phyloP scores from a whole-genome alignment of 2,888 invertebrate species.

The Mythimna pallens region DNA sequence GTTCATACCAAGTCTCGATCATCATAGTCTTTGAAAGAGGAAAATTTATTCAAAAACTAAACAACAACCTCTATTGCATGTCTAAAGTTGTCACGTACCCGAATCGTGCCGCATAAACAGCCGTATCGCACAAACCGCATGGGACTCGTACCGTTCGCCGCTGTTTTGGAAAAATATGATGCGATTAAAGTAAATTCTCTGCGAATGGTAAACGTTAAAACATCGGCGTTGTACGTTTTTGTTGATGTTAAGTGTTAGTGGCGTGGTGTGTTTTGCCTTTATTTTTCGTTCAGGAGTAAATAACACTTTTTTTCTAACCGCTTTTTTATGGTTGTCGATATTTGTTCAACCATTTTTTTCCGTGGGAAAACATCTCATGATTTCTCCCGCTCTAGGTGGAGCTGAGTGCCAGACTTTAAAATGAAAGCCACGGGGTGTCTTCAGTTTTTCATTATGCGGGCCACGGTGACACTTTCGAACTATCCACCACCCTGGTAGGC shows the following conservation, averaged over 20 bases:
- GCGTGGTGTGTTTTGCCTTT: slow-evolving; percentile 10
- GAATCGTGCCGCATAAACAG: slow-evolving; percentile 59
- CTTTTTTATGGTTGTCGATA: background rate
- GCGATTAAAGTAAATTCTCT: slow-evolving; percentile 74
- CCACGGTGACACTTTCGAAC: too few relatives aligned
- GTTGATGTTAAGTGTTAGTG: slow-evolving; percentile 44
- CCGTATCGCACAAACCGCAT: slow-evolving; percentile 65
- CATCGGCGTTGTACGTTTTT: slow-evolving; percentile 43
- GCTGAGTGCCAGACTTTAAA: too few relatives aligned
- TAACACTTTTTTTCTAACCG: background rate
- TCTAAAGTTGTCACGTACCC: slow-evolving; percentile 37
- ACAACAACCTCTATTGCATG: background rate
- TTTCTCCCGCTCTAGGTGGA: too few relatives aligned
- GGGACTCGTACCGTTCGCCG: slow-evolving; percentile 68
- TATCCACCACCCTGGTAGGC: too few relatives aligned
- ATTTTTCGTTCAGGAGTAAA: background rate
- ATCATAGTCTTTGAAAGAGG: background rate
- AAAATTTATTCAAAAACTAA: background rate
- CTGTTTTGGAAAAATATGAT: slow-evolving; percentile 77
- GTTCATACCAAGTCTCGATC: too few relatives aligned
- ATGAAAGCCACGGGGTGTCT: too few relatives aligned
- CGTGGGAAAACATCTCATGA: too few relatives aligned
- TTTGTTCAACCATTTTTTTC: background rate
- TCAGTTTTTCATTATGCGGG: too few relatives aligned
- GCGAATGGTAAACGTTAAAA: slow-evolving; percentile 59